Conservation (phyloP, 2,888 invertebrate genomes). For the Andrena praecox region DNA sequence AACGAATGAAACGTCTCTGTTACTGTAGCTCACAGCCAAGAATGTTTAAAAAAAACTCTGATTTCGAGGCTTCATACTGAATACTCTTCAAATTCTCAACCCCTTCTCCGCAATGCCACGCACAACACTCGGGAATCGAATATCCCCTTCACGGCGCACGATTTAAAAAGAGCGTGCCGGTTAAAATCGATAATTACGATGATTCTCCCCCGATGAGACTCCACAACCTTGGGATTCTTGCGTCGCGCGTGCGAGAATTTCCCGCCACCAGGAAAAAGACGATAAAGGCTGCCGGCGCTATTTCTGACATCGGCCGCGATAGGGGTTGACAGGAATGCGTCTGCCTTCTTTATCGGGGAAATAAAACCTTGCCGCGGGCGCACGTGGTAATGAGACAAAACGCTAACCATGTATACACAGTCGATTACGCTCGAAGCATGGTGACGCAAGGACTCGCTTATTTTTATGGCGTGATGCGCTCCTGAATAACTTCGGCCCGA, state of each 20-base stretch:
- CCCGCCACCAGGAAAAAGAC: constrained; percentile 37
- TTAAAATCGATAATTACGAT: constrained; percentile 21
- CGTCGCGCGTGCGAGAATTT: constrained; percentile 48
- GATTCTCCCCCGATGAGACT: constrained; percentile 1
- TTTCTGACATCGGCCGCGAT: constrained; percentile 44
- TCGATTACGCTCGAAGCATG: constrained; percentile 64
- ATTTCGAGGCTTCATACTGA: too few relatives aligned
- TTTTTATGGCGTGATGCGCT: constrained; percentile 63
- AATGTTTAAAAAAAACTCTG: too few relatives aligned
- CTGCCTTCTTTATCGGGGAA: constrained; percentile 38
- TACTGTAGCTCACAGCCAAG: too few relatives aligned
- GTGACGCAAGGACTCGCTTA: constrained; percentile 60
- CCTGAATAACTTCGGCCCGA: constrained; percentile 48
- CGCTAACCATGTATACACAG: constrained; percentile 53
- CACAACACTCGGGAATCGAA: neutral
- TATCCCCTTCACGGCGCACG: neutral
- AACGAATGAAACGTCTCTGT: too few relatives aligned
- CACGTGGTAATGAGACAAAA: constrained; percentile 45
- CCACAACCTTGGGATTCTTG: constrained; percentile 37
- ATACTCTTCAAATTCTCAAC: neutral
- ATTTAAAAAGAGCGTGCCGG: neutral
- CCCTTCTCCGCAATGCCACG: neutral
- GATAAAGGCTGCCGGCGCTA: constrained; percentile 53
- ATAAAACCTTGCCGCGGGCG: constrained; percentile 49
- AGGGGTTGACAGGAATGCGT: constrained; percentile 48